A percentile compares a stretch with the other conserved stretches of the same genome.
phyloP scores from a whole-genome alignment of 2,888 invertebrate species.

The Pollenia griseotomentosa region DNA sequence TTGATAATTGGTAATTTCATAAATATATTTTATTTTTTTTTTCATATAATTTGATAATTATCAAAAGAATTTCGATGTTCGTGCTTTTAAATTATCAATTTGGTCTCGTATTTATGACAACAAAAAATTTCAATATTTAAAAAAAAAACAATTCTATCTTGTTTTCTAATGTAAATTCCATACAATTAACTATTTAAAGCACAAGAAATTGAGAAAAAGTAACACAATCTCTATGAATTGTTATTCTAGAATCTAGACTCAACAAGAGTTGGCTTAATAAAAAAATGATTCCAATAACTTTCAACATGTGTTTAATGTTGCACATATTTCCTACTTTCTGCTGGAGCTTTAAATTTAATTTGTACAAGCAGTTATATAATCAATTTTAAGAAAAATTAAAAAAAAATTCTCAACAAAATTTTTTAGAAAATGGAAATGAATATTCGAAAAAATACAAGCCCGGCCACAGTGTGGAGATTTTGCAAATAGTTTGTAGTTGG shows the following conservation, averaged over 20 bases:
- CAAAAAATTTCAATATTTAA: neutral
- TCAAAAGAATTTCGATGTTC: neutral
- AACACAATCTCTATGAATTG: neutral
- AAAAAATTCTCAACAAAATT: constrained; percentile 34
- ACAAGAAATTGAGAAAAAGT: neutral
- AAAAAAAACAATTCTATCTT: neutral
- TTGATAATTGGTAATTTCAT: neutral
- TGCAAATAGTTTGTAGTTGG: constrained; percentile 28
- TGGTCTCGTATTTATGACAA: neutral
- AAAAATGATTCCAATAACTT: constrained; percentile 35
- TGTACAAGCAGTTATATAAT: constrained; percentile 67
- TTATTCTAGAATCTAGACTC: neutral
- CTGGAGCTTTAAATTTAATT: constrained; percentile 61
- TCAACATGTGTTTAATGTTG: constrained; percentile 54
- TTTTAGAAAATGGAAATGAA: neutral
- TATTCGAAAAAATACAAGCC: neutral
- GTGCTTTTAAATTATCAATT: neutral
- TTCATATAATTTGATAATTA: neutral
- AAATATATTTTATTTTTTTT: too few relatives aligned
- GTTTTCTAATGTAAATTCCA: constrained; percentile 7
- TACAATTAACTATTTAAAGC: constrained; percentile 12
- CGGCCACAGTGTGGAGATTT: neutral
- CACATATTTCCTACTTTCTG: constrained; percentile 39
- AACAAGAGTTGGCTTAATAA: neutral
- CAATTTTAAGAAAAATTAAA: constrained; percentile 33